phyloP scores from a whole-genome alignment of 2,113 vertebrate species.

The Hipposideros armiger region DNA sequence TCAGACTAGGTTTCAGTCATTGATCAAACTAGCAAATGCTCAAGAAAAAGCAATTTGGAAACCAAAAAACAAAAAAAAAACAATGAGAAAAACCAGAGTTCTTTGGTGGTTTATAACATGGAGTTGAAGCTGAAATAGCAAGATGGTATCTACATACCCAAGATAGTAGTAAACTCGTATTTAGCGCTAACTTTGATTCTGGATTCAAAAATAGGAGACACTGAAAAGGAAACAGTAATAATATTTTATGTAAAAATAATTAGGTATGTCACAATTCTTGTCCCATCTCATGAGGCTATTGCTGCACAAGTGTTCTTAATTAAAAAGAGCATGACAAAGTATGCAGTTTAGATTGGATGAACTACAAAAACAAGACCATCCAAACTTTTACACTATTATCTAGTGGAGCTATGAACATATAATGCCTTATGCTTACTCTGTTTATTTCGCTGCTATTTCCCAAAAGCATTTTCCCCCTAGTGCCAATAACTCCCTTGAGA shows the following conservation, averaged over 20 bases:
- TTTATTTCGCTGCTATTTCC: slow-evolving; percentile 34
- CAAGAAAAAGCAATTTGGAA: not conserved
- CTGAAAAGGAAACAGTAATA: not conserved
- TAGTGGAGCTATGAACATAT: slow-evolving; percentile 38
- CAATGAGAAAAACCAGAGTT: no score
- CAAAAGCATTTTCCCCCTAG: not conserved
- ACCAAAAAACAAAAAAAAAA: not conserved
- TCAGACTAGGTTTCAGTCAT: not conserved
- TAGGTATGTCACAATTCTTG: not conserved
- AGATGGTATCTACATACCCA: not conserved
- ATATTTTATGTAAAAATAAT: not conserved
- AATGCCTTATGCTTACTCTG: not conserved
- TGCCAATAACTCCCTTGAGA: not conserved
- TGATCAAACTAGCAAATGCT: not conserved
- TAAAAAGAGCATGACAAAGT: not conserved
- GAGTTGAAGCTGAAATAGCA: not conserved
- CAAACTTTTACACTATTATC: not conserved
- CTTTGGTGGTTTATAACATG: not conserved
- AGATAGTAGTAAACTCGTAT: not conserved
- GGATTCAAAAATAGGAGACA: slow-evolving; percentile 5
- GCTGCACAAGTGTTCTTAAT: not conserved
- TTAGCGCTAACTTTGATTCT: not conserved
- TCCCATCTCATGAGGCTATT: not conserved
- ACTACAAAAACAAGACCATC: not conserved
- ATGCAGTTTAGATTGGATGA: not conserved